phyloP scores from a whole-genome alignment of 2,797 vertebrate genomes.

The Epinephelus coioides region DNA sequence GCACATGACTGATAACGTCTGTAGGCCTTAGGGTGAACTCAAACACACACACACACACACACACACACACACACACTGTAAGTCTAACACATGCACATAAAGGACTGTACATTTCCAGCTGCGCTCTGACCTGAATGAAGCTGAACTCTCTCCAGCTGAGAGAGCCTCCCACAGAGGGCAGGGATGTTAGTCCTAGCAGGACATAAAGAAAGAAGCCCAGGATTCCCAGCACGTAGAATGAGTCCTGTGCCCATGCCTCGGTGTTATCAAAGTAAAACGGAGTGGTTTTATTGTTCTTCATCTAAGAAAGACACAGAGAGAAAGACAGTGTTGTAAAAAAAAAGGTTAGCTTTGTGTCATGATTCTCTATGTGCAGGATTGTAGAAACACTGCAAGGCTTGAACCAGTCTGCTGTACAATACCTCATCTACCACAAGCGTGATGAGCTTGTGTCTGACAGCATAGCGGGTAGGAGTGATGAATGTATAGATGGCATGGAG shows the following conservation, averaged over 20 bases:
- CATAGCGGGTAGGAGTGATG: conserved; percentile 60
- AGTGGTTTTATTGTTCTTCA: conserved; percentile 84
- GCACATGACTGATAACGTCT: conserved; percentile 41
- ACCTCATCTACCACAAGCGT: conserved; percentile 73
- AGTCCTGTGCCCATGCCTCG: conserved; percentile 87
- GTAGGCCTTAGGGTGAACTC: conserved; percentile 33
- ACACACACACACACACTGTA: background rate
- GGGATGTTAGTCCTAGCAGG: conserved; percentile 93
- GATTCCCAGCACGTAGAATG: conserved; percentile 89
- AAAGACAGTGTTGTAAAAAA: background rate
- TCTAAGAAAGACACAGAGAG: conserved; percentile 68
- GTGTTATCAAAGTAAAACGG: conserved; percentile 76
- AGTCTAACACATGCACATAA: conserved; percentile 6
- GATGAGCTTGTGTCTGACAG: conserved; percentile 71
- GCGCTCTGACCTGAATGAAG: conserved; percentile 92
- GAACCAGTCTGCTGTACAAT: conserved; percentile 20
- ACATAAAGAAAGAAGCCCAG: conserved; percentile 92
- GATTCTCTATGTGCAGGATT: background rate
- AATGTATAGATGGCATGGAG: conserved; percentile 90
- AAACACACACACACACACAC: conserved; percentile 7
- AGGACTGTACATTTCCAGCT: conserved; percentile 22
- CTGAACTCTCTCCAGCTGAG: conserved; percentile 96
- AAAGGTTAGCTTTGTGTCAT: background rate
- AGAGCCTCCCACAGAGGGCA: conserved; percentile 93
- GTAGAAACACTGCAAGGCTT: conserved; percentile 24